Percentiles rank a stretch among this genome's conserved stretches.
These are phyloP conservation scores for Latrodectus elegans DNA, from an alignment of 2,888 invertebrate genomes.

Conservation along the genomic window DNA sequence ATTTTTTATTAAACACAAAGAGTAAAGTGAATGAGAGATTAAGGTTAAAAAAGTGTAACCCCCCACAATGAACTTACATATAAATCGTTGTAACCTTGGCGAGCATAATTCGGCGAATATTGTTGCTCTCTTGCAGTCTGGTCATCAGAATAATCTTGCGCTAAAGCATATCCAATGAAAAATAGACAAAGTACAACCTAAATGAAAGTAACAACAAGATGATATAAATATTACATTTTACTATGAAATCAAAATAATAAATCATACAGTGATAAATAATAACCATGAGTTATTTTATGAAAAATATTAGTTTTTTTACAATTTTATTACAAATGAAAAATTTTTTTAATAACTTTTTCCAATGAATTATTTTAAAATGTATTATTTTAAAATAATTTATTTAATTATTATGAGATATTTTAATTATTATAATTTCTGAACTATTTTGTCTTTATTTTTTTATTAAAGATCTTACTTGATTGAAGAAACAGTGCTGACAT, in stretches of 20 bases:
- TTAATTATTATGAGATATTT: no score
- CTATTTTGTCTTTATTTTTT: no score
- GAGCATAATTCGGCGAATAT: conserved; percentile 43
- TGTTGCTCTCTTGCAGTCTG: conserved; percentile 52
- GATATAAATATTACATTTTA: neutral
- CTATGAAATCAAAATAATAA: neutral
- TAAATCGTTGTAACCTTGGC: conserved; percentile 34
- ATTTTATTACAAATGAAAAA: neutral
- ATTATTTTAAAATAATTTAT: no score
- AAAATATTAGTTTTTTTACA: no score
- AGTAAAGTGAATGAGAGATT: neutral
- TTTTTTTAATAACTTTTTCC: no score
- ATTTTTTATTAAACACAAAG: neutral
- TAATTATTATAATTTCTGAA: no score
- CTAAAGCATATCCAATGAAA: conserved; percentile 24
- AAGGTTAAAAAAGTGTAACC: neutral
- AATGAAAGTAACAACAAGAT: neutral
- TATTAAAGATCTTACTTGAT: no score
- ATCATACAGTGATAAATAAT: neutral
- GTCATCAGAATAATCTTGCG: conserved; percentile 63
- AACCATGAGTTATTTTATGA: no score
- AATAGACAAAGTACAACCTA: conserved; percentile 38
- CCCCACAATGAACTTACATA: conserved; percentile 47
- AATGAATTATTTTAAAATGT: neutral
- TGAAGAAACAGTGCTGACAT: no score